These are phyloP conservation scores for Ochropleura leucogaster DNA, from an alignment of 2,888 invertebrate species.

Conservation along the genomic window DNA sequence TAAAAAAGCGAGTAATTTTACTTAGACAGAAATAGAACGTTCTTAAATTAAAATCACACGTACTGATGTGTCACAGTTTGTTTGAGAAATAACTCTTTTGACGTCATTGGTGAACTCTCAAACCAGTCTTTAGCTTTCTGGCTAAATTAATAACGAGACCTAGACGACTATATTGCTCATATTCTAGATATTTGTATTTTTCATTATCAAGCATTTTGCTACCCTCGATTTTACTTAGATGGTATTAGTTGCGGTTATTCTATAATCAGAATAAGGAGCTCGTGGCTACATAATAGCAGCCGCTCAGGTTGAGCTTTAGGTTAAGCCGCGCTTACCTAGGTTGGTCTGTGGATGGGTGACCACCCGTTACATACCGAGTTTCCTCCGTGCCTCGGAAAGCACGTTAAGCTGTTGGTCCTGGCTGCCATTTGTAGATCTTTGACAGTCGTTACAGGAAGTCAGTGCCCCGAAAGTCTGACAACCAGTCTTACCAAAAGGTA, in stretches of 20 bases:
- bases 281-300: no score
- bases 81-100: constrained; percentile 41
- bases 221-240: neutral
- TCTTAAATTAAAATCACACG: constrained; percentile 49
- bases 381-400: no score
- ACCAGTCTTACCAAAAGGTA: no score
- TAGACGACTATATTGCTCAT: neutral
- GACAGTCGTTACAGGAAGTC: no score
- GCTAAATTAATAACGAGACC: constrained; percentile 10
- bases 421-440: no score
- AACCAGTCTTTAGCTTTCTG: constrained; percentile 6
- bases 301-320: no score
- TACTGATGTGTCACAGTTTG: constrained; percentile 26
- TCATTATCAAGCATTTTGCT: neutral
- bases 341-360: no score
- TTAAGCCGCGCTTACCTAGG: no score
- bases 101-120: constrained; percentile 53
- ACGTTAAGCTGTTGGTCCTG: no score
- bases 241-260: neutral
- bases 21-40: constrained; percentile 42
- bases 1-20: constrained; percentile 42
- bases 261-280: neutral
- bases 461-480: no score
- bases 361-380: no score
- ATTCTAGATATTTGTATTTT: neutral